phyloP scores from a whole-genome alignment of 2,888 invertebrate genomes.

The Epirrhoe alternata region DNA sequence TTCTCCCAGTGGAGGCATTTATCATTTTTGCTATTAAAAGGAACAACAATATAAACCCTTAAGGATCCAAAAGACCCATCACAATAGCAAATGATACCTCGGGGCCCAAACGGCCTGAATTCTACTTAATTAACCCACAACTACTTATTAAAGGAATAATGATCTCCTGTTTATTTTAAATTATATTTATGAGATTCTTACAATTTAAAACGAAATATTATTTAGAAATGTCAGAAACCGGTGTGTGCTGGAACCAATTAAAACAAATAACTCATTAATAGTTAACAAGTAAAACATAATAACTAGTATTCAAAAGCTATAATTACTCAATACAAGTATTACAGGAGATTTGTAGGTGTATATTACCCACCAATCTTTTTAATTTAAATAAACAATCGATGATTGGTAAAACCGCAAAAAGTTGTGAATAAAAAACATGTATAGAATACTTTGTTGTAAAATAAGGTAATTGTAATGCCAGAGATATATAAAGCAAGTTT shows the following conservation, averaged over 20 bases:
- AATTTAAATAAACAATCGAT: constrained; percentile 2
- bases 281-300: constrained; percentile 1
- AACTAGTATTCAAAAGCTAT: background rate
- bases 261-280: constrained; percentile 3
- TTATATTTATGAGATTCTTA: constrained; percentile 47
- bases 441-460: constrained; percentile 11
- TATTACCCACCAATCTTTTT: background rate
- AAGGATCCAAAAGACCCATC: constrained; percentile 78
- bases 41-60: constrained; percentile 78
- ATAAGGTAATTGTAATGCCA: constrained; percentile 30
- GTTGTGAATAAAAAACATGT: background rate
- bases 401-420: constrained; percentile 2
- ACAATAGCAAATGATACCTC: constrained; percentile 83
- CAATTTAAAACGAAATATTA: constrained; percentile 29
- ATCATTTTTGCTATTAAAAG: constrained; percentile 83
- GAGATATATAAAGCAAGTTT: constrained; percentile 34
- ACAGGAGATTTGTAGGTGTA: background rate
- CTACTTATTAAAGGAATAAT: constrained; percentile 75
- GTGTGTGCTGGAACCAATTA: background rate
- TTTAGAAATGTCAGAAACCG: background rate
- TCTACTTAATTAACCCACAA: constrained; percentile 80
- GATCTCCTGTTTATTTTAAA: constrained; percentile 62
- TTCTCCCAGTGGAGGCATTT: constrained; percentile 76
- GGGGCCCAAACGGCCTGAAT: constrained; percentile 74
- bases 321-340: background rate